Base-by-base conservation (phyloP, 2,797 vertebrate genomes). In the Acrocephalus scirpaceus region DNA sequence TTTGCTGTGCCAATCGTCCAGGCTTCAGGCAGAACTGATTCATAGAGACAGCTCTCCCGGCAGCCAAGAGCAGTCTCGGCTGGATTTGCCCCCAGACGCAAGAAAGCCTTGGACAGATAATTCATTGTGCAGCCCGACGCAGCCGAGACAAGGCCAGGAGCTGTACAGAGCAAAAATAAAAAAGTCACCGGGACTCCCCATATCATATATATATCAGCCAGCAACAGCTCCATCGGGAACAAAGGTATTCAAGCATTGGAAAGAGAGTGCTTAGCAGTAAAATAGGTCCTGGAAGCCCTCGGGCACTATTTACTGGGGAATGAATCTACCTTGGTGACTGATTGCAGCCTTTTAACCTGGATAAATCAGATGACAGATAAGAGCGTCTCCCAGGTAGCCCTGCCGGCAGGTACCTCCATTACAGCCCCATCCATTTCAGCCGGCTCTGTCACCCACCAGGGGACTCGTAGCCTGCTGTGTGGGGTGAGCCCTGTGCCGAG, bases 101-200 rank as follows among this genome's bases (percentile, higher is more conserved):
- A 97, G 94, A 92, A 98, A 97, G 97, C 96, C 97, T 98, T 95
- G 97, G 97, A 98, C 98, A 88, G 73, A 75, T 77, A 87, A 83
- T 96, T 58, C 95, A 93, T 92, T 5, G 29, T 73, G 85, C 91
- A 91, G 87, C 30, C 79, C 64, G 42, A 21, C 2, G 3, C 90
- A 82, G 90, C 77, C 2, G 2, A 95, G 90, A 96, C 66, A 88
- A 81, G 94, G 91, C 90, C 91, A 94, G 91, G 67, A 96, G 95
- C 95, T 94, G 80, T 88, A 94, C 96, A 93, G 90, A 96, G 86
- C 88, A 86, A 93, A 93, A 95, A 95, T 93, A 95, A 95, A 92
- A 94, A 83, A 95, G 96, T 95, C 96, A 94, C 86, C 1, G 13
- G 91, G 90, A 95, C 94, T 96, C 77, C 86, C 92, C 96, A 93